Evolutionary conservation across 2,113 vertebrate genomes (phyloP).

Genomic region (Actenoides lindsayi): DNA sequence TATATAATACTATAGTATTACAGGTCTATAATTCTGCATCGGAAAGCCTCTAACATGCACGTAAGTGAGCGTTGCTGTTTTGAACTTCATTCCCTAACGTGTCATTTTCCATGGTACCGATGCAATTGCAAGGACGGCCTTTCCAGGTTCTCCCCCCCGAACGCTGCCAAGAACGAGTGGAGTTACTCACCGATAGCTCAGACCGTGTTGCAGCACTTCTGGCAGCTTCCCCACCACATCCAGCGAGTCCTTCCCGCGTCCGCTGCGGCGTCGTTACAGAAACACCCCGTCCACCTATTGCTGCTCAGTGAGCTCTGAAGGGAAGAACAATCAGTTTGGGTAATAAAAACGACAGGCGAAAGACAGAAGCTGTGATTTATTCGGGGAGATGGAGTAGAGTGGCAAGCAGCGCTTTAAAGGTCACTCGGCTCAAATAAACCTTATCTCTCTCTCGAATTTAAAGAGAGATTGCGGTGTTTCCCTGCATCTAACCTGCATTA

Average conservation of each 20-base stretch:
- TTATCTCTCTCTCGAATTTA: slow-evolving; percentile 23
- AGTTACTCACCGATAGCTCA: neutral
- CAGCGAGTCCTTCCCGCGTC: neutral
- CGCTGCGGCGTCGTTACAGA: neutral
- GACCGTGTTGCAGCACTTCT: neutral
- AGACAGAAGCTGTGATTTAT: slow-evolving; percentile 63
- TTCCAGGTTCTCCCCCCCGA: neutral
- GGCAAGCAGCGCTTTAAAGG: slow-evolving; percentile 56
- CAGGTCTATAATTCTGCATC: rapidly evolving
- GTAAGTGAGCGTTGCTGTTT: rapidly evolving
- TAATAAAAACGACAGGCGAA: slow-evolving; percentile 45
- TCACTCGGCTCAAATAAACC: slow-evolving; percentile 65
- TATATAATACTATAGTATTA: no score
- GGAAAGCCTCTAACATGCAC: neutral
- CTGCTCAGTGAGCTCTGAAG: slow-evolving; percentile 25
- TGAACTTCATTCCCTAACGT: neutral
- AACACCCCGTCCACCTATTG: neutral
- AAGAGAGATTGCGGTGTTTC: neutral
- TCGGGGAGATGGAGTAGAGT: slow-evolving; percentile 14
- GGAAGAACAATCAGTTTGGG: slow-evolving; percentile 10
- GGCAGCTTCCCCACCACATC: neutral
- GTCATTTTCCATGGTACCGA: neutral
- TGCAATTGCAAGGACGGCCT: neutral
- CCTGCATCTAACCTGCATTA: neutral
- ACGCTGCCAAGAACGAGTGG: no score